These are phyloP conservation scores for Eristalis pertinax DNA, from an alignment of 2,888 invertebrate species.

Conservation along the genomic window DNA sequence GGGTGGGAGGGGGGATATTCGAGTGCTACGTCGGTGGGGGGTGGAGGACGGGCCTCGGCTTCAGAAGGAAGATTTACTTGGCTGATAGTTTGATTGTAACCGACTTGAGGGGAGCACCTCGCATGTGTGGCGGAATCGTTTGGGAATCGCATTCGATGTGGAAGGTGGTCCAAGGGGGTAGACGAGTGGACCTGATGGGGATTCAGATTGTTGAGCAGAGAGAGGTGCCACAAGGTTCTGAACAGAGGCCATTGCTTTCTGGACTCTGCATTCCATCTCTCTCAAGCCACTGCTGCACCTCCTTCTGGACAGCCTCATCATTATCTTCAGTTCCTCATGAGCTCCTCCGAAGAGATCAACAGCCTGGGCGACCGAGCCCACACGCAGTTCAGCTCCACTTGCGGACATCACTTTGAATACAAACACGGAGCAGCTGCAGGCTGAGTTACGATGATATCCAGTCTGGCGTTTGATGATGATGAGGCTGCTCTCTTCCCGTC, in stretches of 20 bases:
- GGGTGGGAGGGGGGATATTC: neutral
- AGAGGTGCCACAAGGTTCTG: too few species aligned
- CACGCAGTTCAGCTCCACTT: too few species aligned
- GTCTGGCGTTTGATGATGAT: neutral
- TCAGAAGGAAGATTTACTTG: constrained; percentile 37
- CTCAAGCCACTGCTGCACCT: too few species aligned
- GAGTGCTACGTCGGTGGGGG: neutral
- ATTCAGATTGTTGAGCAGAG: too few species aligned
- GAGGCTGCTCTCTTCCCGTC: neutral
- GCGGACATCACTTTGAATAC: too few species aligned
- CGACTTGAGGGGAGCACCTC: neutral
- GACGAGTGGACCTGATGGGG: neutral
- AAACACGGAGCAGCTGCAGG: neutral
- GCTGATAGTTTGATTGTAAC: constrained; percentile 41
- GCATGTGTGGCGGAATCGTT: neutral
- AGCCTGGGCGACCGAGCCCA: too few species aligned
- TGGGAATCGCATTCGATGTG: constrained; percentile 17
- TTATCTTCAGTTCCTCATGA: too few species aligned
- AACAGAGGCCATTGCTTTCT: too few species aligned
- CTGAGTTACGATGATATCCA: neutral
- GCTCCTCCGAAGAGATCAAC: too few species aligned
- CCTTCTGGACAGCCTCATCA: too few species aligned
- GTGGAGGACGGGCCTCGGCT: constrained; percentile 18
- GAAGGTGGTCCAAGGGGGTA: neutral
- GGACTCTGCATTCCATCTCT: too few species aligned